Conservation (phyloP, 2,797 vertebrate species). For the Vespertilio murinus region DNA sequence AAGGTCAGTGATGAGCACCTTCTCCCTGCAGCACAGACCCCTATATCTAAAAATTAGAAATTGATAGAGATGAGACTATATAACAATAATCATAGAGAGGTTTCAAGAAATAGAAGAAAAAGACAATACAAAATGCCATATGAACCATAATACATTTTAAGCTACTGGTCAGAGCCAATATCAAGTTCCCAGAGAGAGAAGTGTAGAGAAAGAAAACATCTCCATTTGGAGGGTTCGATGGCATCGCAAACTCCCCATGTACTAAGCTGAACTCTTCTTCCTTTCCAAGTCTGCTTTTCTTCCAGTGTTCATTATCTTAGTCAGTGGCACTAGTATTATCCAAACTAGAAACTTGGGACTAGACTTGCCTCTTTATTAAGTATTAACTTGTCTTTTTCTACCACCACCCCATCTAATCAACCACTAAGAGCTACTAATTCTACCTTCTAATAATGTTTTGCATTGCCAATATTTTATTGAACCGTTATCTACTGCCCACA, state of each 20-base stretch:
- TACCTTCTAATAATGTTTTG: not conserved
- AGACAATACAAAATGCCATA: not conserved
- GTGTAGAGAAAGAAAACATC: not conserved
- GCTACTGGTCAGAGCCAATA: not conserved
- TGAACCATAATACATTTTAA: not conserved
- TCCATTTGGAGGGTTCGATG: not conserved
- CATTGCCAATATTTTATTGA: not conserved
- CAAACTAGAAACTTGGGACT: not conserved
- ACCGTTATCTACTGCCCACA: not conserved
- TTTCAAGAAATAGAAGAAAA: not conserved
- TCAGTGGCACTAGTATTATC: not conserved
- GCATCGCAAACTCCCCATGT: not conserved
- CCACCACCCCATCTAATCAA: not conserved
- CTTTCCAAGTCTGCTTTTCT: conserved; percentile 7
- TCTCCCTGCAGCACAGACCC: not conserved
- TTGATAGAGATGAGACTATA: not conserved
- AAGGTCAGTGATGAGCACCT: not conserved
- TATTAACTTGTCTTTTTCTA: not conserved
- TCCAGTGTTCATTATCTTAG: not conserved
- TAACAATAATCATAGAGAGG: not conserved
- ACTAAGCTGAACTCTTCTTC: not conserved
- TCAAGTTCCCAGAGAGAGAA: not conserved
- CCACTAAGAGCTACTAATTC: not conserved
- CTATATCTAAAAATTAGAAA: not conserved
- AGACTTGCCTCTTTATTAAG: not conserved